Evolutionary conservation across 2,113 vertebrate species (phyloP).

Genomic region (Microcebus tavaratra): DNA sequence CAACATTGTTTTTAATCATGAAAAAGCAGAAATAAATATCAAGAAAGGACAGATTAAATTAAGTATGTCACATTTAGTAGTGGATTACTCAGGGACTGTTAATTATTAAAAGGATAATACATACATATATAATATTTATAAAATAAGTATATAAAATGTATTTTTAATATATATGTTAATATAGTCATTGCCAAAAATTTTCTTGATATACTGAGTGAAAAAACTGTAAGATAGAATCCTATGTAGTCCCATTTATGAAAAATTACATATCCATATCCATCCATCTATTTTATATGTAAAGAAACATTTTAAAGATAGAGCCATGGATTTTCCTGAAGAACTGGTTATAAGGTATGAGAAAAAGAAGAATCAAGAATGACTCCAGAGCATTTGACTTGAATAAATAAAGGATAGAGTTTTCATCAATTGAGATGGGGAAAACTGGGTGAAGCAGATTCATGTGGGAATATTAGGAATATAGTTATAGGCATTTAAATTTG

Average conservation of each 20-base stretch:
- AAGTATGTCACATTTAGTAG: not conserved
- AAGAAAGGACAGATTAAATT: not conserved
- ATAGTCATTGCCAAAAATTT: not conserved
- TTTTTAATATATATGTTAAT: not conserved
- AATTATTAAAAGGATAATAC: not conserved
- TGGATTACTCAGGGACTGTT: not conserved
- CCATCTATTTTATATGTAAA: not conserved
- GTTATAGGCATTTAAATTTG: not conserved
- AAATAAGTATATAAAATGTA: not conserved
- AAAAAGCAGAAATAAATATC: not conserved
- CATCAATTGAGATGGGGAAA: not conserved
- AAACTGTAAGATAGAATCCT: not conserved
- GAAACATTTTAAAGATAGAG: not conserved
- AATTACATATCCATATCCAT: not conserved
- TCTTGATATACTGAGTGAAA: not conserved
- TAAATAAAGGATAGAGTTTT: not conserved
- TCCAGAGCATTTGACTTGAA: not conserved
- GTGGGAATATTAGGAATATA: not conserved
- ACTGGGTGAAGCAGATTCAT: not conserved
- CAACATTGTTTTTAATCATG: not conserved
- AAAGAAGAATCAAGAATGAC: not conserved
- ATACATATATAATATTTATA: not conserved
- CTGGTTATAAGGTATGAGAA: not conserved
- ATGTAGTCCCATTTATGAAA: not conserved
- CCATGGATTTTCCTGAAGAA: not conserved